Evolutionary conservation across 2,888 invertebrate species (phyloP), one percentile per base, ranked within the genome.

Genomic region (Hypomecis punctinalis): DNA sequence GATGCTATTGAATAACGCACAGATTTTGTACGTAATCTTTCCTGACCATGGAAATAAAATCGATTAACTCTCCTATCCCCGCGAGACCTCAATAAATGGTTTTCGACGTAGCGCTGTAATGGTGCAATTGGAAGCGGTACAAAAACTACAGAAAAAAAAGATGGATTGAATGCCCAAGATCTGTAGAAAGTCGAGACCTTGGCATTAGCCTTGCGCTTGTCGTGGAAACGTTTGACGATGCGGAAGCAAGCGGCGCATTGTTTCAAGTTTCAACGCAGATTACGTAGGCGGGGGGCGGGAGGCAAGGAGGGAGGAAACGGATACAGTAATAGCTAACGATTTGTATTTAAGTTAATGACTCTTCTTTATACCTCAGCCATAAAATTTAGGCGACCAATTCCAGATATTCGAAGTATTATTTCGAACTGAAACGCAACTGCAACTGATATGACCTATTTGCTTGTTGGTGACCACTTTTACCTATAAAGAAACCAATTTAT

Each of bases 171-270:
- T 53, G 57, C 43, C 43, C 57, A 61, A 61, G 52, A 52, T 75
- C 74, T 74, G 76, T 89, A 88, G 90, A 91, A 91, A 90, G 91
- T 84, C 76, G 72, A 85, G 90, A 87, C 90, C 91, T 91, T 91
- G 90, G 87, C 91, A 88, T 84, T 90, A 91, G 85, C 90, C 90
- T 91, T 90, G 90, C 80, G 82, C 63, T 55, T 66, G 65, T 49
- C 84, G 86, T 88, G 90, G 85, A 89, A 90, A 88, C 84, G 82
- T 81, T 81, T 81, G 85, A 85, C 86, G 86, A 87, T 79, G 84
- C 88, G 91, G 90, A 91, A 91, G 86, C 78, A 78, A 74, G 1
- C 69, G 72, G 77, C 75, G 82, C 90, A 89, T 91, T 91, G 91
- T 91, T 89, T 86, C 82, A 85, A 78, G 91, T 91, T 89, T 86